These are phyloP conservation scores for Diprion similis DNA, from an alignment of 1,140 invertebrate species.

Conservation along the genomic window DNA sequence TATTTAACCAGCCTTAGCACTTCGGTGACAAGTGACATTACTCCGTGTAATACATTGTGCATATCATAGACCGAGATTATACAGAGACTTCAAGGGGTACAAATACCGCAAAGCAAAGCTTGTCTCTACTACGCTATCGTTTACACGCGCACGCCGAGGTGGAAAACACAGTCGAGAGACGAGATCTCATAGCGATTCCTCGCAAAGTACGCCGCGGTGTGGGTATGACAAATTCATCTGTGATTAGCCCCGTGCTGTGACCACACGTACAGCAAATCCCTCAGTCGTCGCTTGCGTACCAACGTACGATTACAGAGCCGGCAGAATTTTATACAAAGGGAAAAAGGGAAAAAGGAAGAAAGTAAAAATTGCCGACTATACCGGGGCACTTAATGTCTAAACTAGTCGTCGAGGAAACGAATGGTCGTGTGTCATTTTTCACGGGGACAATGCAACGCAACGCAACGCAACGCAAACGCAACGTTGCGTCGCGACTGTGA, in stretches of 20 bases:
- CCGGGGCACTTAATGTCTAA: background rate
- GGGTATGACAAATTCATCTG: constrained; percentile 33
- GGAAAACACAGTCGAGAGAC: background rate
- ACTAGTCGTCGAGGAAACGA: background rate
- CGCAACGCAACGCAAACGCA: background rate
- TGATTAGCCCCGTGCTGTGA: constrained; percentile 26
- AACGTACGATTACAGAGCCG: background rate
- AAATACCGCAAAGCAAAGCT: background rate
- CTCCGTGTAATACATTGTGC: too few species aligned
- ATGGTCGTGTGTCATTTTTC: background rate
- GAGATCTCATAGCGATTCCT: background rate
- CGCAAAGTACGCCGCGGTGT: constrained; percentile 12
- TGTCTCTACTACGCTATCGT: background rate
- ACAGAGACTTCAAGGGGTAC: background rate
- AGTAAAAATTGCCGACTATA: background rate
- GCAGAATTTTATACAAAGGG: background rate
- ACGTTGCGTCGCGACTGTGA: background rate
- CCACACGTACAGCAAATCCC: constrained; percentile 7
- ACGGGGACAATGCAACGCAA: background rate
- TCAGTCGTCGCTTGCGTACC: background rate
- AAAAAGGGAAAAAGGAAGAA: background rate
- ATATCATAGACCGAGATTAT: background rate
- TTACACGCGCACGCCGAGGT: background rate
- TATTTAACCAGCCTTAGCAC: too few species aligned
- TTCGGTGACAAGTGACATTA: too few species aligned